Conservation (phyloP, 2,888 invertebrate genomes). For the Allophyes oxyacanthae region DNA sequence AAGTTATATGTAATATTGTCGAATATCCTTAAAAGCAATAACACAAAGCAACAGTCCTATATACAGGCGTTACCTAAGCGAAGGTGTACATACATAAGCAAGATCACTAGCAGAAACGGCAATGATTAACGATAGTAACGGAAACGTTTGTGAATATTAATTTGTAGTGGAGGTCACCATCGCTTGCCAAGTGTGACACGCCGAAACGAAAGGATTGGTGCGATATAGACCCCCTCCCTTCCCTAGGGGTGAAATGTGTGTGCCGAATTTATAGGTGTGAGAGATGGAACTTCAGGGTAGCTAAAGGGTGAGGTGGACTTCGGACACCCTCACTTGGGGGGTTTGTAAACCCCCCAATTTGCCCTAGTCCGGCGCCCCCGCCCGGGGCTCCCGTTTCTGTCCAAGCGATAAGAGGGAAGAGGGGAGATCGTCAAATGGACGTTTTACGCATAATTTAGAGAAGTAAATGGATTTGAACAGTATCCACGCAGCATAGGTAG, state of each 20-base stretch:
- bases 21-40: conserved; percentile 26
- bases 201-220: conserved; percentile 87
- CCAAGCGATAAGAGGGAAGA: conserved; percentile 89
- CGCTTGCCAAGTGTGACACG: conserved; percentile 87
- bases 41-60: conserved; percentile 32
- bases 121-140: conserved; percentile 87
- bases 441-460: conserved; percentile 90
- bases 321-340: conserved; percentile 85
- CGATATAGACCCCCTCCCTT: conserved; percentile 77
- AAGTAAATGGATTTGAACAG: conserved; percentile 90
- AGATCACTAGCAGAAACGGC: conserved; percentile 77
- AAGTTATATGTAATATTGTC: too few species aligned
- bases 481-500: conserved; percentile 81
- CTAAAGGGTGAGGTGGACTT: conserved; percentile 89
- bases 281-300: conserved; percentile 89
- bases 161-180: conserved; percentile 87
- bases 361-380: conserved; percentile 89
- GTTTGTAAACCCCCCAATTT: conserved; percentile 83
- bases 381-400: conserved; percentile 87
- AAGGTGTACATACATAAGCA: conserved; percentile 52
- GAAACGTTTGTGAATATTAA: conserved; percentile 89
- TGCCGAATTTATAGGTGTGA: conserved; percentile 89
- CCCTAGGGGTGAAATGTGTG: conserved; percentile 87
- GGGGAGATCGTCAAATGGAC: conserved; percentile 89
- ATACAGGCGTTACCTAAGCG: conserved; percentile 29